Evolutionary conservation across 1,140 invertebrate genomes (phyloP).

Genomic region (Acromyrmex charruanus): DNA sequence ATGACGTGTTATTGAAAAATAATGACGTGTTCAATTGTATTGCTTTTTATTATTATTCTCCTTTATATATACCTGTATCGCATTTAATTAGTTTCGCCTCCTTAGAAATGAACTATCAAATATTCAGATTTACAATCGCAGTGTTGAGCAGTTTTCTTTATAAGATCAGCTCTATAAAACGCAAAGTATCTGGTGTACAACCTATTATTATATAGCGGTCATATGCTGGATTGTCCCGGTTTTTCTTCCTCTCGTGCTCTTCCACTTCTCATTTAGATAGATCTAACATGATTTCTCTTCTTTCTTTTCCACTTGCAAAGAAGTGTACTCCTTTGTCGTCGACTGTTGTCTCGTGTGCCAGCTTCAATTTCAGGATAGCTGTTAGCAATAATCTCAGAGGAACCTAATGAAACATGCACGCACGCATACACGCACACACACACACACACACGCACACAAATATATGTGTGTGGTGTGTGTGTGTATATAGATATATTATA

Average conservation of each 20-base stretch:
- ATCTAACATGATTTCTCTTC: neutral
- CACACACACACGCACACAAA: too few relatives aligned
- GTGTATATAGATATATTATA: slow-evolving; percentile 31
- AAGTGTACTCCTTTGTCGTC: neutral
- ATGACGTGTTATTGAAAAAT: slow-evolving; percentile 30
- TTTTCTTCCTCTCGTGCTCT: neutral
- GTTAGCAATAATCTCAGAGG: slow-evolving; percentile 46
- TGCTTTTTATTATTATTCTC: slow-evolving; percentile 67
- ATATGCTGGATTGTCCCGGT: slow-evolving; percentile 28
- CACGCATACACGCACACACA: too few relatives aligned
- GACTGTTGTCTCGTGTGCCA: slow-evolving; percentile 21
- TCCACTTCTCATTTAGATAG: neutral
- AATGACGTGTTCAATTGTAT: slow-evolving; percentile 39
- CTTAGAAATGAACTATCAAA: slow-evolving; percentile 69
- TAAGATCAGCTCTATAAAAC: slow-evolving; percentile 70
- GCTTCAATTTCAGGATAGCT: slow-evolving; percentile 38
- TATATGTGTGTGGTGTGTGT: neutral
- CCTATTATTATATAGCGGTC: slow-evolving; percentile 62
- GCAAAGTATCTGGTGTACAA: slow-evolving; percentile 54
- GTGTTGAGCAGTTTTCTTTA: slow-evolving; percentile 63
- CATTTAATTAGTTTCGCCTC: slow-evolving; percentile 49
- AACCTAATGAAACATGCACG: too few relatives aligned
- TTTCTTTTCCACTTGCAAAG: neutral
- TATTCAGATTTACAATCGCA: slow-evolving; percentile 70
- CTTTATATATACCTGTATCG: slow-evolving; percentile 57